phyloP scores from a whole-genome alignment of 2,888 invertebrate genomes.

The Autographa pulchrina region DNA sequence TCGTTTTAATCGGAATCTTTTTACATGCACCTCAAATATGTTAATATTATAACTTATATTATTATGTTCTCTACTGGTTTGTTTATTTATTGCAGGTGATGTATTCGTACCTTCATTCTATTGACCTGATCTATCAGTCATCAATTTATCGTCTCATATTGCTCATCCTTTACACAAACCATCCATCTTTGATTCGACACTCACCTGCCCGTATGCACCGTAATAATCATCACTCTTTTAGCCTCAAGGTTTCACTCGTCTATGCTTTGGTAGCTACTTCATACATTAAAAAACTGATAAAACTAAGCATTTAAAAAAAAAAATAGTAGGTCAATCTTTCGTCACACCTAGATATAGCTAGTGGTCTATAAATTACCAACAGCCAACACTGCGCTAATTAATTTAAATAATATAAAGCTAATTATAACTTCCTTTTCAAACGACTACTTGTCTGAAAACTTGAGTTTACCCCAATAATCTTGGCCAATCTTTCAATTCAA shows the following conservation, averaged over 20 bases:
- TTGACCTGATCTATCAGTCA: slow-evolving; percentile 1
- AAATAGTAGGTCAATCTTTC: no score
- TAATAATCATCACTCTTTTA: slow-evolving; percentile 2
- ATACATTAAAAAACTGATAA: no score
- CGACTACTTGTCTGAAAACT: not conserved
- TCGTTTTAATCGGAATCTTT: not conserved
- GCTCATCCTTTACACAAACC: not conserved
- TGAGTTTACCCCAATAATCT: slow-evolving; percentile 17
- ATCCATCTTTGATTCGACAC: slow-evolving; percentile 3
- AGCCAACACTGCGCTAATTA: not conserved
- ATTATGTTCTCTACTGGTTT: not conserved
- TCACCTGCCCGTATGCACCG: slow-evolving; percentile 1
- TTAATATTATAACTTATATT: not conserved
- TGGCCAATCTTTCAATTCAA: slow-evolving; percentile 18
- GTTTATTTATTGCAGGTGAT: slow-evolving; percentile 2
- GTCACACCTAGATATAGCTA: not conserved
- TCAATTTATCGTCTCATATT: not conserved
- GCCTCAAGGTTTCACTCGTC: not conserved
- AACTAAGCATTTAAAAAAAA: not conserved
- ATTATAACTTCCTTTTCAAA: slow-evolving; percentile 16
- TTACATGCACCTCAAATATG: no score
- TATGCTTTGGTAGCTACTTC: not conserved
- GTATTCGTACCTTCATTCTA: not conserved
- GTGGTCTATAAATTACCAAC: not conserved
- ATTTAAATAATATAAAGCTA: slow-evolving; percentile 4